A percentile compares a stretch with the other conserved stretches of the same genome.
Conservation (phyloP, 2,888 invertebrate genomes). For the Apomyelois bistriatella region DNA sequence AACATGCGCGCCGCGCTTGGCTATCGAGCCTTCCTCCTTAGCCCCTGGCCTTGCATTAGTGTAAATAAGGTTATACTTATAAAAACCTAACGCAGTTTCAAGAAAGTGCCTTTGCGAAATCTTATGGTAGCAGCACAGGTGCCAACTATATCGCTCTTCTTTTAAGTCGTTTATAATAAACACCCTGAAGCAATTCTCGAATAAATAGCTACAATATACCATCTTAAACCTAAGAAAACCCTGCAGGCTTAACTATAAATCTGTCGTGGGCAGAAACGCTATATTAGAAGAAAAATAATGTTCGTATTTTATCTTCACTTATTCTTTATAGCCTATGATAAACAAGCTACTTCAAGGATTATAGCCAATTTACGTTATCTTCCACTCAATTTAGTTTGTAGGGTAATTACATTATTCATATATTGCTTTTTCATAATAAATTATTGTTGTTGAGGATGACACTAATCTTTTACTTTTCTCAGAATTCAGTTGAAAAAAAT, state of each 20-base stretch:
- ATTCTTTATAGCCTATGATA: conserved; percentile 10
- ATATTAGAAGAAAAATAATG: conserved; percentile 12
- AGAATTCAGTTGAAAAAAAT: no score
- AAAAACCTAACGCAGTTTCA: no score
- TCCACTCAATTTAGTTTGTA: not conserved
- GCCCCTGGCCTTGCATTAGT: no score
- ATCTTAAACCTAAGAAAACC: not conserved
- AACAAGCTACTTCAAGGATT: conserved; percentile 3
- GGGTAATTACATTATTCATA: not conserved
- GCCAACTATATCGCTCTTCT: no score
- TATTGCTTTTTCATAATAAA: not conserved
- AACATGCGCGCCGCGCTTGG: no score
- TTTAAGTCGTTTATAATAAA: not conserved
- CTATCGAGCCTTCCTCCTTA: no score
- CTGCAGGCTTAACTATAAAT: conserved; percentile 6
- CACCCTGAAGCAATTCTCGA: not conserved
- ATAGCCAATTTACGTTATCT: conserved; percentile 5
- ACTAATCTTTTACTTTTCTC: no score
- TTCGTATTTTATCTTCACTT: conserved; percentile 5
- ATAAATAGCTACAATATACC: not conserved
- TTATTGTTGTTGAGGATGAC: no score
- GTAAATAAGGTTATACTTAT: no score
- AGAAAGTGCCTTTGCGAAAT: no score
- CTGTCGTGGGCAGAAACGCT: conserved; percentile 9
- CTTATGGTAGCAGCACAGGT: no score